Conservation (phyloP, 2,797 vertebrate species). For the Anabacerthia variegaticeps region DNA sequence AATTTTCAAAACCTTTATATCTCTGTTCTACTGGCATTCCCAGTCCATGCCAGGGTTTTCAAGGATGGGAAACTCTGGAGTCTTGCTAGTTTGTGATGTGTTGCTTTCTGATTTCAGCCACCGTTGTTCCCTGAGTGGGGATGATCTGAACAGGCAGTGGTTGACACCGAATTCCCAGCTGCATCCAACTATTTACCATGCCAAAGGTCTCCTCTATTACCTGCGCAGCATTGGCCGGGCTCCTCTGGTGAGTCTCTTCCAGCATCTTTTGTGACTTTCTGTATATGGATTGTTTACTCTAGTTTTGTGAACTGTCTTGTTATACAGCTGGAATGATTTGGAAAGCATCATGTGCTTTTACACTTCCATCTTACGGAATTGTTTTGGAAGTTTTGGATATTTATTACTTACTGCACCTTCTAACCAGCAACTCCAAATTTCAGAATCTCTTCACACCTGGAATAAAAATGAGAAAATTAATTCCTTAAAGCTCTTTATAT, state of each 20-base stretch:
- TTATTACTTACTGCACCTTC: neutral
- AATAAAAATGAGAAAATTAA: neutral
- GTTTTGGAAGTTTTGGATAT: neutral
- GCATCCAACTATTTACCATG: conserved; percentile 91
- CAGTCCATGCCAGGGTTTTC: neutral
- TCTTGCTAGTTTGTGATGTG: neutral
- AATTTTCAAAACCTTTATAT: neutral
- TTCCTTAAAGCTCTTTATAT: neutral
- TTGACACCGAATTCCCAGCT: conserved; percentile 76
- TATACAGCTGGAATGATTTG: neutral
- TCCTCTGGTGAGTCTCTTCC: conserved; percentile 82
- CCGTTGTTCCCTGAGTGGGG: conserved; percentile 87
- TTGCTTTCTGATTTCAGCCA: conserved; percentile 75
- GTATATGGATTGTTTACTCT: neutral
- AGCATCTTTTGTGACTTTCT: neutral
- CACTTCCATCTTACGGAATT: neutral
- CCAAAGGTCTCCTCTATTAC: conserved; percentile 90
- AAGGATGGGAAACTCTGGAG: neutral
- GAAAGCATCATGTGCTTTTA: neutral
- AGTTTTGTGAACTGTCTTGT: neutral
- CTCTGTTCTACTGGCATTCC: neutral
- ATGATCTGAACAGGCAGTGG: conserved; percentile 94
- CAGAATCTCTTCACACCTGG: neutral
- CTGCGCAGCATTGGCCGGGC: conserved; percentile 81
- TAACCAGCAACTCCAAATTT: neutral